Evolutionary conservation across 2,797 vertebrate genomes (phyloP).

Genomic region (Gobio occitaniae): DNA sequence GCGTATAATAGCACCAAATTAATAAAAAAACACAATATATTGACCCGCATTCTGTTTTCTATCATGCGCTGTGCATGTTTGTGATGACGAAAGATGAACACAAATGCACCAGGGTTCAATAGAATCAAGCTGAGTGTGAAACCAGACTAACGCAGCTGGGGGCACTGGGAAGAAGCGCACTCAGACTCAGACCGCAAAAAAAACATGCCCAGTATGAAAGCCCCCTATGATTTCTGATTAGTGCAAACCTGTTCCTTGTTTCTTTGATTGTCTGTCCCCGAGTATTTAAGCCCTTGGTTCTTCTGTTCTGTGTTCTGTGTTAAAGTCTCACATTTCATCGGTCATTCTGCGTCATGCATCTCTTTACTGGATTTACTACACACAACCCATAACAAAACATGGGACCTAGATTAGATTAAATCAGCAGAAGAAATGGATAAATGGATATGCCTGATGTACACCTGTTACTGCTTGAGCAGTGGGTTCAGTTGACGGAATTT

Average conservation of each 20-base stretch:
- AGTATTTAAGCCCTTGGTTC: background rate
- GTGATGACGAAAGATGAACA: too few species aligned
- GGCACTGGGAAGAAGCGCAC: too few species aligned
- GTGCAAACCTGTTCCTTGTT: background rate
- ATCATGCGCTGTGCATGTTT: too few species aligned
- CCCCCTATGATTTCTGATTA: background rate
- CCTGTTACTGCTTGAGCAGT: background rate
- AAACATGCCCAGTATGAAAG: too few species aligned
- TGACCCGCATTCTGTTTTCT: too few species aligned
- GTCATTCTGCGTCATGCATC: background rate
- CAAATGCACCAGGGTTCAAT: too few species aligned
- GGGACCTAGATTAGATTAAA: background rate
- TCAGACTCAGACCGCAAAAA: too few species aligned
- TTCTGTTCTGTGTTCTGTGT: background rate
- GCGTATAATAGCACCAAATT: too few species aligned
- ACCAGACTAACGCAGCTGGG: too few species aligned
- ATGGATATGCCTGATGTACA: background rate
- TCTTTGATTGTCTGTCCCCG: background rate
- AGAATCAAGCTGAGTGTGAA: too few species aligned
- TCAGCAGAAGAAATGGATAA: background rate
- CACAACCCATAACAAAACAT: background rate
- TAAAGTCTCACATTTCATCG: background rate
- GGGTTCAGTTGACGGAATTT: background rate
- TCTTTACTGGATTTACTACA: background rate
- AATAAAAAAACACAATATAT: too few species aligned